Percentiles rank a stretch among this genome's conserved stretches.
phyloP scores from a whole-genome alignment of 2,113 vertebrate genomes.

The Dicrurus megarhynchus region DNA sequence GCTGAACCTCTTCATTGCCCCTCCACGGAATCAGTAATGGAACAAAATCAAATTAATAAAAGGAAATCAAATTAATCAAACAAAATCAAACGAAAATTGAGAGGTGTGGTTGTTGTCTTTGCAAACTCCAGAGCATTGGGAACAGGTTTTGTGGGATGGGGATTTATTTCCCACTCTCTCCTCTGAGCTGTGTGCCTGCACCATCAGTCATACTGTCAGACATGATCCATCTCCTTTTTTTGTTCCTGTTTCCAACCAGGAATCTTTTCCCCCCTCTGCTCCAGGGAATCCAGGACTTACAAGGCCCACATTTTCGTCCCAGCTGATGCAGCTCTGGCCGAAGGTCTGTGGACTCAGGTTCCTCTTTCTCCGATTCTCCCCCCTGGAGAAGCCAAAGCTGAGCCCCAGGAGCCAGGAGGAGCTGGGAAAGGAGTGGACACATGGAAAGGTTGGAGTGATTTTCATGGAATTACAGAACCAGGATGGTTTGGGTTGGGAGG shows the following conservation, averaged over 20 bases:
- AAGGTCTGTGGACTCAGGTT: not conserved
- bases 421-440: not conserved
- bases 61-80: not conserved
- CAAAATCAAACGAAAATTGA: fast-evolving
- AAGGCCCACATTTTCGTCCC: constrained; percentile 5
- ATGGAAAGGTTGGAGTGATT: not conserved
- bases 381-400: not conserved
- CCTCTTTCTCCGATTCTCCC: fast-evolving
- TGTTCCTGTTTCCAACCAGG: not conserved
- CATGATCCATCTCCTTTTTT: not conserved
- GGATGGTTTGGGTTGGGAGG: not conserved
- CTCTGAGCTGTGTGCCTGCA: not conserved
- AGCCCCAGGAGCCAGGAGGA: not conserved
- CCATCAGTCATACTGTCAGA: not conserved
- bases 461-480: not conserved
- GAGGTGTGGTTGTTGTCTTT: not conserved
- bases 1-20: not conserved
- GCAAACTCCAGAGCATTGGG: not conserved
- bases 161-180: not conserved
- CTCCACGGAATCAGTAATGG: not conserved
- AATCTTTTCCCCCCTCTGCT: constrained; percentile 12
- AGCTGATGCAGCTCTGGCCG: not conserved
- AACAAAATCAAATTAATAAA: no score
- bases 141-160: not conserved
- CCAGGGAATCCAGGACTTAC: constrained; percentile 6